Base-by-base conservation (phyloP, 2,797 vertebrate species). In the Percopsis omiscomaycus region DNA sequence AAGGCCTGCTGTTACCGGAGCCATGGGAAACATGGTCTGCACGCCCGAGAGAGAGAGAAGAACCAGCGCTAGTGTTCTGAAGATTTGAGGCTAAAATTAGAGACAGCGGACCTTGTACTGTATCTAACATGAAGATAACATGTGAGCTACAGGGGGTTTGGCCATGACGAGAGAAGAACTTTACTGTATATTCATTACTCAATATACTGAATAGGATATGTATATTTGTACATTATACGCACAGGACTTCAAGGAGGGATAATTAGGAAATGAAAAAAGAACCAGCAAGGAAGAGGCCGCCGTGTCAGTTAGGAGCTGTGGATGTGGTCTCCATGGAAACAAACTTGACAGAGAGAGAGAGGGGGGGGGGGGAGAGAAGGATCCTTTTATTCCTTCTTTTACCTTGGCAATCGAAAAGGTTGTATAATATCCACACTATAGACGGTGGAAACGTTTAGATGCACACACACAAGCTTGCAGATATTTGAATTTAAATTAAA, bases 1-100 rank as follows among this genome's bases (percentile, higher is more conserved):
- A 84, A 86, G 85, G 84, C 82, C 81, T 75, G 81, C 84, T 87
- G 82, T 89, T 83, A 62, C 64, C 73, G 70, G 55, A 77, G 59
- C 52, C 84, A 81, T 89, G 85, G 85, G 82, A 84, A 89, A 75
- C 61, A 64, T 45, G 66, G 57, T 83, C 59, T 71, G 69, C 9
- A 57, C 11, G 15, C 10, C 60, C 12, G 8, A 57, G 74, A 75
- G 57, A 47, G 63, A 4, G 10, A 37, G 22, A 74, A 68, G 69
- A 70, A 11, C 28, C 14, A 3, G 13, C 12, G 4, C 8, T 37
- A 16, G 62, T 1, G 22, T 12, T 48, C 13, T 10, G 22, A 54
- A 15, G 59, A 3, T 50, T 49, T 1, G 13, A 32, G 13, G 62
- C 62, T 37, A 59, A 64, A 70, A 16, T 32, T 32, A 32, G 30